These are phyloP conservation scores for Scrobipalpa costella DNA, from an alignment of 2,888 invertebrate genomes.

Conservation along the genomic window DNA sequence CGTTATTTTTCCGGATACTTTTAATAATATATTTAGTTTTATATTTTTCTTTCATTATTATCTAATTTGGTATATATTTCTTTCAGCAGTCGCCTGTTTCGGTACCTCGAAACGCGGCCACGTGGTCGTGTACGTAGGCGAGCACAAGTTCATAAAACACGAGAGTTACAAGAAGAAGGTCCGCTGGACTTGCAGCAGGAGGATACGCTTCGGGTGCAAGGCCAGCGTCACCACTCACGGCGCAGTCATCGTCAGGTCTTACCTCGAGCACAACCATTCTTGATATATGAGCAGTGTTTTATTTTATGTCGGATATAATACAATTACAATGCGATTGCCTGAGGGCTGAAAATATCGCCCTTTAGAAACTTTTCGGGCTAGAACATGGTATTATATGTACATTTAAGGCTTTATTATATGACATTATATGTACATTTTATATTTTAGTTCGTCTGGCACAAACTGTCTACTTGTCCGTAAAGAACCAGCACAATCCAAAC, in stretches of 20 bases:
- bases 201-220: constrained; percentile 60
- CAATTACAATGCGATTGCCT: too few species aligned
- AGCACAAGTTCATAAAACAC: constrained; percentile 70
- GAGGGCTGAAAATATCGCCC: too few species aligned
- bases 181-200: constrained; percentile 70
- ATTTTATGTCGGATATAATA: background rate
- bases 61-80: background rate
- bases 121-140: constrained; percentile 59
- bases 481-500: too few species aligned
- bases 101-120: constrained; percentile 67
- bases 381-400: too few species aligned
- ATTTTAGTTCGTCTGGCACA: too few species aligned
- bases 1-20: too few species aligned
- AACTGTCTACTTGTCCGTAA: too few species aligned
- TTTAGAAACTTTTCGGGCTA: too few species aligned
- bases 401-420: too few species aligned
- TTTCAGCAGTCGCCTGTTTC: constrained; percentile 53
- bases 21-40: too few species aligned
- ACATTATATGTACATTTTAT: too few species aligned
- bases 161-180: constrained; percentile 66
- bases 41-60: background rate
- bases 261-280: constrained; percentile 61
- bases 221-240: constrained; percentile 64
- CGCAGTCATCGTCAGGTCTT: constrained; percentile 57
- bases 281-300: constrained; percentile 29